phyloP scores from a whole-genome alignment of 2,113 vertebrate genomes.

The Mungos mungo region DNA sequence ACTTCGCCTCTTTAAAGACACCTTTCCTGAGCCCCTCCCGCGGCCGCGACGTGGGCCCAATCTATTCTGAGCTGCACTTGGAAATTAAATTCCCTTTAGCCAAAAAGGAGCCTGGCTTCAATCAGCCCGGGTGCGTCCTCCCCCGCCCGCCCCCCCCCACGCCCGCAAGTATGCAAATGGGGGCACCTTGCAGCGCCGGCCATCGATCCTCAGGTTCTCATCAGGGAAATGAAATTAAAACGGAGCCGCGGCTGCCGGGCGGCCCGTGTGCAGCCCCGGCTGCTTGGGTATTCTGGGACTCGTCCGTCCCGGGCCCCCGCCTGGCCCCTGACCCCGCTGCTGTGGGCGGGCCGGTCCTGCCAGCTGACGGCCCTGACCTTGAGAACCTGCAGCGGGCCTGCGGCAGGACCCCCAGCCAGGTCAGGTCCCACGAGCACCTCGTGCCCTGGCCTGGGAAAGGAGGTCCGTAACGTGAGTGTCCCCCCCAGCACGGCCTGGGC shows the following conservation, averaged over 20 bases:
- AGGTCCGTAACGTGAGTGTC: too few species aligned
- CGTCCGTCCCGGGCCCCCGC: neutral
- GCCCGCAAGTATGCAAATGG: conserved; percentile 70
- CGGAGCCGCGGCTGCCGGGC: neutral
- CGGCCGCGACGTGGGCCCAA: accelerated
- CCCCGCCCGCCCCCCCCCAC: neutral
- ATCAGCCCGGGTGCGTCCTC: neutral
- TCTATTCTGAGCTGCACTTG: neutral
- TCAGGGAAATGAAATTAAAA: conserved; percentile 67
- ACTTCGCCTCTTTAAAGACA: neutral
- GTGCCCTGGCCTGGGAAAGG: accelerated
- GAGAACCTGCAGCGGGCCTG: neutral
- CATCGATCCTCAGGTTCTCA: conserved; percentile 67
- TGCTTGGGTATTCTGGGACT: neutral
- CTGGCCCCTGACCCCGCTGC: neutral
- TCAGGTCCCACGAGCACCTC: neutral
- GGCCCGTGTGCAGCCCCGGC: neutral
- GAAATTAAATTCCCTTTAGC: conserved; percentile 57
- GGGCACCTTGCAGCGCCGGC: conserved; percentile 39
- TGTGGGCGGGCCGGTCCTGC: neutral
- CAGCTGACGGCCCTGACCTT: conserved; percentile 5
- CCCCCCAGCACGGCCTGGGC: accelerated
- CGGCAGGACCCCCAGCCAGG: too few species aligned
- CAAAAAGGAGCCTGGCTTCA: neutral
- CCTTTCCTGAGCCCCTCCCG: neutral